phyloP scores from a whole-genome alignment of 2,113 vertebrate species.

The Osmerus eperlanus region DNA sequence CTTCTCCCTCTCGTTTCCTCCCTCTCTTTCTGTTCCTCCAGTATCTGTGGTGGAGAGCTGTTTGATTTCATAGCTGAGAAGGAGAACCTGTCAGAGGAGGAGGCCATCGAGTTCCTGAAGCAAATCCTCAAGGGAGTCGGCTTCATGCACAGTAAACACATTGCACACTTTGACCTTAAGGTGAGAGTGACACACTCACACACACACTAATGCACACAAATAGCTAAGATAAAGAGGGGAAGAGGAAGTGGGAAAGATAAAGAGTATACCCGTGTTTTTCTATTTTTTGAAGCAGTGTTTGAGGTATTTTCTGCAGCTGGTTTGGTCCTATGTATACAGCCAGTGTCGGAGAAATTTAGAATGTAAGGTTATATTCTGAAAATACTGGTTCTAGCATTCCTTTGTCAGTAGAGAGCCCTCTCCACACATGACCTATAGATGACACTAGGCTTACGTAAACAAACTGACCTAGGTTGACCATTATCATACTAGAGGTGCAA shows the following conservation, averaged over 20 bases:
- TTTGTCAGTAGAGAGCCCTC: too few relatives aligned
- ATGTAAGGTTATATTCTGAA: too few relatives aligned
- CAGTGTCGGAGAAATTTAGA: conserved; percentile 25
- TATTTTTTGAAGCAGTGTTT: too few relatives aligned
- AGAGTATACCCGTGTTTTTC: too few relatives aligned
- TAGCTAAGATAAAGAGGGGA: too few relatives aligned
- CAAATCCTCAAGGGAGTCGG: conserved; percentile 74
- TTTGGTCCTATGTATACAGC: conserved; percentile 55
- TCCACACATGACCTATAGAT: too few relatives aligned
- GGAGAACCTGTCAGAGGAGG: conserved; percentile 72
- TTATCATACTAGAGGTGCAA: too few relatives aligned
- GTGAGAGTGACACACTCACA: conserved; percentile 25
- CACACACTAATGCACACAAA: neutral
- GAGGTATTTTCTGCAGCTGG: neutral
- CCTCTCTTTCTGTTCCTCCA: conserved; percentile 11
- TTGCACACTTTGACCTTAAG: conserved; percentile 65
- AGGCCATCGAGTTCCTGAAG: conserved; percentile 73
- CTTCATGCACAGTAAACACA: conserved; percentile 66
- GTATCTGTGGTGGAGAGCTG: conserved; percentile 76
- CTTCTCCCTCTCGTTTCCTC: neutral
- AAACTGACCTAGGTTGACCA: too few relatives aligned
- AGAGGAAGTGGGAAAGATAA: too few relatives aligned
- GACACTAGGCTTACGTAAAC: too few relatives aligned
- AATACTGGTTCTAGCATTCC: too few relatives aligned
- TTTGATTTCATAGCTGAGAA: conserved; percentile 83